Base-by-base conservation (phyloP, 2,888 invertebrate species). In the Loripinus fragilis region DNA sequence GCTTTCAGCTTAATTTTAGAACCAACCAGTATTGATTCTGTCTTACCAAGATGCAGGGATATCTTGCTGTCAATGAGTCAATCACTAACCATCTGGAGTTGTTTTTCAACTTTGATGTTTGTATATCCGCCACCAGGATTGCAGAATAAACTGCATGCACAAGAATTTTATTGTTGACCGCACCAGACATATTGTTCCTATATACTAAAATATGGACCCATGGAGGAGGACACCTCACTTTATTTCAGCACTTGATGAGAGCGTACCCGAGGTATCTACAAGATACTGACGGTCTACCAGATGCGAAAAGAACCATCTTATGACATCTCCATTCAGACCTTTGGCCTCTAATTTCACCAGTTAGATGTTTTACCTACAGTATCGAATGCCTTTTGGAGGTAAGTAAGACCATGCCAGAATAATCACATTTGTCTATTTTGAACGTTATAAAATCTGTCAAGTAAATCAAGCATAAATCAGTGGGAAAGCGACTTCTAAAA, bases 341-440 rank as follows among this genome's bases (percentile, higher is more conserved):
- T 28, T 7, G 23, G 55, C 28, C 28, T 55, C 55, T 20, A 55
- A 17, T 55, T 55, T 48, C 28, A 55, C 28, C 55, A 25, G n/a
- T 48, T 28, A 25, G 28, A 28, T 8, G 7, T 28, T 12, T 12
- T 7, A 17, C 55, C 55, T 23, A 42, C 25, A 33, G 70, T 7
- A 70, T 52, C n/a, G n/a, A n/a, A n/a, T n/a, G n/a, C n/a, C n/a
- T n/a, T n/a, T n/a, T n/a, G n/a, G n/a, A n/a, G n/a, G 25, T 70
- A 20, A 70, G 52, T 35, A 52, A 52, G 7, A 70, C 35, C 70
- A 52, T 70, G 20, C 70, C 70, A 33, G 55, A 17, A n/a, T 35
- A 28, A 69, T 52, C 17, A 52, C 52, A 52, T 70, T 70, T 69
- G 38, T 69, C 48, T n/a, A 69, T 69, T 48, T 45, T n/a, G 38